Evolutionary conservation across 2,888 invertebrate species (phyloP).

Genomic region (Apodemia duryi): DNA sequence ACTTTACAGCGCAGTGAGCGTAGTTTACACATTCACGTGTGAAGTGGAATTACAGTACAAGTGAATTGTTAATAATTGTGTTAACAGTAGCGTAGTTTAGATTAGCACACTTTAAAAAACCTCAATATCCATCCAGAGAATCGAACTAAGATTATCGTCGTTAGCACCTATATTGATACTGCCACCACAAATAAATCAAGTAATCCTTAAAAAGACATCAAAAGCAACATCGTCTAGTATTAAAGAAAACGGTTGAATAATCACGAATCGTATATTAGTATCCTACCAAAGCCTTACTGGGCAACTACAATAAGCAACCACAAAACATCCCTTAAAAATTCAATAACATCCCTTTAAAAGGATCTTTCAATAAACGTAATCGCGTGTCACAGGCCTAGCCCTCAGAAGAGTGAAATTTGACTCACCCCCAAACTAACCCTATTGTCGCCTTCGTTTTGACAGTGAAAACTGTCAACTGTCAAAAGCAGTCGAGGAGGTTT

Average conservation of each 20-base stretch:
- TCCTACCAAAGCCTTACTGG: slow-evolving; percentile 26
- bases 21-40: too few species aligned
- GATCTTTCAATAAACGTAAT: slow-evolving; percentile 73
- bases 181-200: not conserved
- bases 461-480: slow-evolving; percentile 78
- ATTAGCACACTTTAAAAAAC: too few species aligned
- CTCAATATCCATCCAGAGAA: too few species aligned
- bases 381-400: slow-evolving; percentile 63
- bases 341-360: slow-evolving; percentile 45
- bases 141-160: too few species aligned
- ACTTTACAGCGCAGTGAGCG: too few species aligned
- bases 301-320: slow-evolving; percentile 31
- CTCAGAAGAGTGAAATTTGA: slow-evolving; percentile 51
- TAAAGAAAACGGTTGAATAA: slow-evolving; percentile 20
- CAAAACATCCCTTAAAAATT: slow-evolving; percentile 56
- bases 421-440: slow-evolving; percentile 70
- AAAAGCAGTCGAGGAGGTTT: slow-evolving; percentile 74
- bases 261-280: slow-evolving; percentile 25
- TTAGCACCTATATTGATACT: not conserved
- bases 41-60: too few species aligned
- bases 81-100: too few species aligned
- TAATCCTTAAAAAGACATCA: slow-evolving; percentile 4
- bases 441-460: slow-evolving; percentile 64
- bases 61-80: too few species aligned
- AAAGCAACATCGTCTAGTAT: not conserved